Conservation (phyloP, 2,888 invertebrate genomes). For the Ecdyonurus torrentis region DNA sequence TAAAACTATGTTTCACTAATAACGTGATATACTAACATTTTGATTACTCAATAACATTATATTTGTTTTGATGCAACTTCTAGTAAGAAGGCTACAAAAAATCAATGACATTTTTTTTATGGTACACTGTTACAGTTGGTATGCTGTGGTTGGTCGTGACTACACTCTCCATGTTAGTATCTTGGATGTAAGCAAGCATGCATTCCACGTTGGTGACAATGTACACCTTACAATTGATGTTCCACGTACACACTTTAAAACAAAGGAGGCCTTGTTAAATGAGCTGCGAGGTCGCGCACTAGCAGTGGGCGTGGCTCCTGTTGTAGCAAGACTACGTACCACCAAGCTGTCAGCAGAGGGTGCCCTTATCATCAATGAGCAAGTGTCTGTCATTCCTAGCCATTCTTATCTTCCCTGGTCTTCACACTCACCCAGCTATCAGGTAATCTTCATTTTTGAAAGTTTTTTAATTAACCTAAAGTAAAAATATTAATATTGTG, state of each 20-base stretch:
- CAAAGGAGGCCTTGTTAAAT: background rate
- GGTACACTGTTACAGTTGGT: no score
- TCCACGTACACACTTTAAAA: background rate
- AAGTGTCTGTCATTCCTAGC: background rate
- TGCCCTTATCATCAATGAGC: background rate
- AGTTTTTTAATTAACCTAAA: no score
- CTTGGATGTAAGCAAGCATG: conserved; percentile 25
- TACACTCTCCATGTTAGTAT: background rate
- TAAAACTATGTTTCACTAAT: no score
- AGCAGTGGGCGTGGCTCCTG: background rate
- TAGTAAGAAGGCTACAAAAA: no score
- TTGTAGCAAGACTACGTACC: background rate
- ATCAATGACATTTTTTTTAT: no score
- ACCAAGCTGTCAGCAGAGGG: background rate
- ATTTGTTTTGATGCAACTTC: no score
- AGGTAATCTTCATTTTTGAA: no score
- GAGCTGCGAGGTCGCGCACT: background rate
- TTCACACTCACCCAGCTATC: background rate
- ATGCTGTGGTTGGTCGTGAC: background rate
- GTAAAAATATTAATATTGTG: no score
- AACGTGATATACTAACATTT: no score
- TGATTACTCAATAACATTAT: no score
- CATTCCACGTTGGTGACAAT: conserved; percentile 40
- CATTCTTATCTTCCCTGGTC: background rate
- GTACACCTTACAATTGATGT: conserved; percentile 18